phyloP scores from a whole-genome alignment of 1,140 invertebrate genomes.

The Listronotus oregonensis region DNA sequence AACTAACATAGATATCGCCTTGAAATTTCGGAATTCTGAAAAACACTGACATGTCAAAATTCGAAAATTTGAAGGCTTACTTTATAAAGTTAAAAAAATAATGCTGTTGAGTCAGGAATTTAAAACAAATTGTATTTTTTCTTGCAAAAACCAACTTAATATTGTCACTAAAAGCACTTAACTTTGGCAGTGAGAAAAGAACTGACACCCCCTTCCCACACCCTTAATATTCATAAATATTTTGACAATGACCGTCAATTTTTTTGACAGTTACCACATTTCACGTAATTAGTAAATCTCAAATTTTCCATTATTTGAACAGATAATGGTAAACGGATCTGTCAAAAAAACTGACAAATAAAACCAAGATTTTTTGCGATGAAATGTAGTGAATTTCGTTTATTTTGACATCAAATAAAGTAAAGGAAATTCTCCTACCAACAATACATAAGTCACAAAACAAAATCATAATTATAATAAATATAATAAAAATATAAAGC shows the following conservation, averaged over 20 bases:
- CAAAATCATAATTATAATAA: constrained; percentile 29
- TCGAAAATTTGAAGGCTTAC: neutral
- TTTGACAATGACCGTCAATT: neutral
- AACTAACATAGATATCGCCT: constrained; percentile 10
- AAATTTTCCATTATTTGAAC: no score
- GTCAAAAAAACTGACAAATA: neutral
- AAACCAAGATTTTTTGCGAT: neutral
- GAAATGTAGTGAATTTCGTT: constrained; percentile 17
- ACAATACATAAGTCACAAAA: constrained; percentile 26
- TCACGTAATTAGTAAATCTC: no score
- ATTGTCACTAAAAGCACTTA: constrained; percentile 35
- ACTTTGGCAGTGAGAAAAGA: constrained; percentile 39
- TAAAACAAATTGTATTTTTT: constrained; percentile 16
- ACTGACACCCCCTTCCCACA: constrained; percentile 33
- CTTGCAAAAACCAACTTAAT: constrained; percentile 26
- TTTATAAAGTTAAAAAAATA: constrained; percentile 17
- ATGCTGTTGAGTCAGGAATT: constrained; percentile 16
- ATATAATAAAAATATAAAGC: constrained; percentile 43
- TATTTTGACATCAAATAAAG: constrained; percentile 20
- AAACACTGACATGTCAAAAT: neutral
- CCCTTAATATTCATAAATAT: constrained; percentile 5
- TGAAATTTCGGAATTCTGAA: neutral
- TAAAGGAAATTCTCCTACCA: constrained; percentile 21
- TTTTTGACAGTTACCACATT: neutral
- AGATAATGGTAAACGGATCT: neutral